phyloP scores from a whole-genome alignment of 2,888 invertebrate genomes.

The Autographa gamma region DNA sequence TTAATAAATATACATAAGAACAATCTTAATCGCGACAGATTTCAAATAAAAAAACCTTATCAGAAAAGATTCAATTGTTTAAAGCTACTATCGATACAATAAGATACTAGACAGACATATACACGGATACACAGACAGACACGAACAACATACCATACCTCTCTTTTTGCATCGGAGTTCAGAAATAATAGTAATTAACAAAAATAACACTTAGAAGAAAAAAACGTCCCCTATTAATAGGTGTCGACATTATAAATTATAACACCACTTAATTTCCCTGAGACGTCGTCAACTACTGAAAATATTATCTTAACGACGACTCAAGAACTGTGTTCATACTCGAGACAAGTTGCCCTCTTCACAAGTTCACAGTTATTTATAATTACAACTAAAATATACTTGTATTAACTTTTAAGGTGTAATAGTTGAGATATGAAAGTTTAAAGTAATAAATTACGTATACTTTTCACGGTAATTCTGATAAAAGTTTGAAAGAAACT shows the following conservation, averaged over 20 bases:
- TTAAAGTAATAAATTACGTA: neutral
- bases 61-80: too few relatives aligned
- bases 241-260: constrained; percentile 2
- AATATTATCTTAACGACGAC: constrained; percentile 3
- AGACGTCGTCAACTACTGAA: neutral
- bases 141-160: too few relatives aligned
- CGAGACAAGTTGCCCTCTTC: neutral
- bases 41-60: too few relatives aligned
- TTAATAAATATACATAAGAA: too few relatives aligned
- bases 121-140: too few relatives aligned
- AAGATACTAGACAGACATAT: too few relatives aligned
- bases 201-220: neutral
- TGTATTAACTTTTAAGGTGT: neutral
- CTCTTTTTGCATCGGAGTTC: too few relatives aligned
- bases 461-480: too few relatives aligned
- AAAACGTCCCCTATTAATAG: neutral
- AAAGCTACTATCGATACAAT: too few relatives aligned
- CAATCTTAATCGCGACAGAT: too few relatives aligned
- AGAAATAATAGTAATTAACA: too few relatives aligned
- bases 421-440: neutral
- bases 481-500: too few relatives aligned
- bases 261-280: neutral
- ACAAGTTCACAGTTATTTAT: neutral
- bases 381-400: neutral
- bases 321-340: neutral